Percentiles rank a stretch among this genome's conserved stretches.
These are phyloP conservation scores for Drosophila ohnishii DNA, from an alignment of 1,140 invertebrate genomes.

Conservation along the genomic window DNA sequence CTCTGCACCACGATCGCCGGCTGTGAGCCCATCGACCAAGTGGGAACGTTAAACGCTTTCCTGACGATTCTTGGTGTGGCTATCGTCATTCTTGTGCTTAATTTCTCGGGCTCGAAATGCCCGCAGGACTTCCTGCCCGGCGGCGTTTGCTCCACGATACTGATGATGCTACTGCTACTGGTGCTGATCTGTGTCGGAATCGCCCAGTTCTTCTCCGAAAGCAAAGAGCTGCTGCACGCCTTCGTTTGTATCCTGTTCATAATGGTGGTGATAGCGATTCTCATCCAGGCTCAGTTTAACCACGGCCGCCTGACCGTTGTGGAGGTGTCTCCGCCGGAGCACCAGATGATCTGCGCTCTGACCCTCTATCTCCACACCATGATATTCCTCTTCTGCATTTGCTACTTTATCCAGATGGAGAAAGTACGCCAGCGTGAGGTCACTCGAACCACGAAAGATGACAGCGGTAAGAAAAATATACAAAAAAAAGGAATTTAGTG, in stretches of 20 bases:
- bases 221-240: not conserved
- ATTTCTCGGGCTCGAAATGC: constrained; percentile 43
- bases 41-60: not conserved
- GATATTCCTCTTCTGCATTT: constrained; percentile 38
- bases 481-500: too few relatives aligned
- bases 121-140: constrained; percentile 38
- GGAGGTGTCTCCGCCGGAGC: constrained; percentile 12
- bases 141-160: constrained; percentile 25
- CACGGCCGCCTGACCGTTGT: constrained; percentile 21
- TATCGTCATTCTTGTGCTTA: constrained; percentile 14
- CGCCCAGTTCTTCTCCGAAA: constrained; percentile 3
- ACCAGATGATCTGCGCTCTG: constrained; percentile 30
- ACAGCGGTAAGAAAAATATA: not conserved
- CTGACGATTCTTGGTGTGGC: not conserved
- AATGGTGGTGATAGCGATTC: constrained; percentile 42
- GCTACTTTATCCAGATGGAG: constrained; percentile 22
- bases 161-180: constrained; percentile 19
- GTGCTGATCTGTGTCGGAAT: constrained; percentile 9
- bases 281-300: constrained; percentile 48
- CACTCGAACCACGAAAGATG: not conserved
- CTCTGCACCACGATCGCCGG: constrained; percentile 26
- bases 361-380: constrained; percentile 33
- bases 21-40: not conserved
- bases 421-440: accelerated
- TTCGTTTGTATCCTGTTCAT: constrained; percentile 34